Evolutionary conservation across 2,797 vertebrate species (phyloP).

Genomic region (Rhynchonycteris naso): DNA sequence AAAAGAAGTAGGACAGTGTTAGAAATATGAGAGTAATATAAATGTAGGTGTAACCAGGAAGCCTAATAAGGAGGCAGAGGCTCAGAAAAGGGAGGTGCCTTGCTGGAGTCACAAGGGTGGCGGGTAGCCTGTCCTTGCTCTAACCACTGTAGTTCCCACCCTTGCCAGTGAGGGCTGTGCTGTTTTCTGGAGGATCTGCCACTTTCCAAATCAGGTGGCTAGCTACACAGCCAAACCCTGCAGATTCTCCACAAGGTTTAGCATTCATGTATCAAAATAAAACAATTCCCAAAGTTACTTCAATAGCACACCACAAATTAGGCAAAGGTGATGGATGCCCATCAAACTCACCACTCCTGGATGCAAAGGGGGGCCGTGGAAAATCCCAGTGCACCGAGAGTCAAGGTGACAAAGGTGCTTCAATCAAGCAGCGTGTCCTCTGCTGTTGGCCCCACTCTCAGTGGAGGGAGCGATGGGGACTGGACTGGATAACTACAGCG

Average conservation of each 20-base stretch:
- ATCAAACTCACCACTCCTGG: background rate
- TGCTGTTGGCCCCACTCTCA: background rate
- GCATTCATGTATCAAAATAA: background rate
- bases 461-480: background rate
- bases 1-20: background rate
- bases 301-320: background rate
- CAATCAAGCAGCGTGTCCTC: background rate
- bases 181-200: background rate
- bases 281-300: background rate
- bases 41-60: background rate
- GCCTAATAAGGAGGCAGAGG: background rate
- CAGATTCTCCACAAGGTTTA: background rate
- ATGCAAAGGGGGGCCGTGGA: no score
- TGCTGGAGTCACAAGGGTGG: background rate
- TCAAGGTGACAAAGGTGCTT: background rate
- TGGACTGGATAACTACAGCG: rapidly evolving
- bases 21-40: background rate
- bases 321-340: background rate
- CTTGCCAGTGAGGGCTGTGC: background rate
- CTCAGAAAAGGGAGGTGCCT: background rate
- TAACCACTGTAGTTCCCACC: background rate
- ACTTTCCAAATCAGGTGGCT: background rate
- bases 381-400: background rate
- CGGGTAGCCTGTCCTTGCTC: background rate
- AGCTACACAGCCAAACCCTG: background rate